Conservation (phyloP, 2,888 invertebrate genomes). For the Meandrusa payeni region DNA sequence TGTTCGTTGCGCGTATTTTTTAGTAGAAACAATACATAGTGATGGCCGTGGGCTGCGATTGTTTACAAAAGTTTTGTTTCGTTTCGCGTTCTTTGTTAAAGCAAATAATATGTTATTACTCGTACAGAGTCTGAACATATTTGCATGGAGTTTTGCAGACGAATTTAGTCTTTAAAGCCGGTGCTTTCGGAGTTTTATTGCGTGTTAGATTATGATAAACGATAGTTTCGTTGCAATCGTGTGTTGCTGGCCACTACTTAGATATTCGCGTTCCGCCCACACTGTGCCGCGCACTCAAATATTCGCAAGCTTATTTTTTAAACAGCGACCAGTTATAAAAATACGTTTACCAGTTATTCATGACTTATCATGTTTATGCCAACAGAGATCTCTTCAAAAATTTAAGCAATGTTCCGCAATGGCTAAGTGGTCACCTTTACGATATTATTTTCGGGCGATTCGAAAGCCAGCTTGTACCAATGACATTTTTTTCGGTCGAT, state of each 20-base stretch:
- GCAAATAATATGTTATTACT: slow-evolving; percentile 22
- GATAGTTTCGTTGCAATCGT: slow-evolving; percentile 21
- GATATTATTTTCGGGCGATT: too few species aligned
- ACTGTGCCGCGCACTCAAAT: neutral
- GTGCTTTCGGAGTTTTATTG: slow-evolving; percentile 6
- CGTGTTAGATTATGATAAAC: slow-evolving; percentile 12
- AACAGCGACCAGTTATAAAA: too few species aligned
- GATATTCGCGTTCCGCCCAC: slow-evolving; percentile 16
- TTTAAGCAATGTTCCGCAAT: too few species aligned
- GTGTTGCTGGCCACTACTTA: slow-evolving; percentile 17
- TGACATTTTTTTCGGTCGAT: too few species aligned
- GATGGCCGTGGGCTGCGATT: slow-evolving; percentile 26
- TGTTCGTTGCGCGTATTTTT: slow-evolving; percentile 1
- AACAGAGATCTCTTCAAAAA: too few species aligned
- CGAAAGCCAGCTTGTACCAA: too few species aligned
- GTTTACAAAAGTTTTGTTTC: slow-evolving; percentile 29
- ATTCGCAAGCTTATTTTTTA: neutral
- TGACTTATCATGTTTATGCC: too few species aligned
- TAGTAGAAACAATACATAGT: slow-evolving; percentile 18
- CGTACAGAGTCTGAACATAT: neutral
- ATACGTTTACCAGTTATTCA: too few species aligned
- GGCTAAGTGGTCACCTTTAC: too few species aligned
- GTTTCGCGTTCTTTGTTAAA: slow-evolving; percentile 26
- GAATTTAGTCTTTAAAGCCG: slow-evolving; percentile 6
- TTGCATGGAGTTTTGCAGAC: neutral